Evolutionary conservation across 2,888 invertebrate genomes (phyloP), one percentile per base, ranked within the genome.

Genomic region (Belgica antarctica): DNA sequence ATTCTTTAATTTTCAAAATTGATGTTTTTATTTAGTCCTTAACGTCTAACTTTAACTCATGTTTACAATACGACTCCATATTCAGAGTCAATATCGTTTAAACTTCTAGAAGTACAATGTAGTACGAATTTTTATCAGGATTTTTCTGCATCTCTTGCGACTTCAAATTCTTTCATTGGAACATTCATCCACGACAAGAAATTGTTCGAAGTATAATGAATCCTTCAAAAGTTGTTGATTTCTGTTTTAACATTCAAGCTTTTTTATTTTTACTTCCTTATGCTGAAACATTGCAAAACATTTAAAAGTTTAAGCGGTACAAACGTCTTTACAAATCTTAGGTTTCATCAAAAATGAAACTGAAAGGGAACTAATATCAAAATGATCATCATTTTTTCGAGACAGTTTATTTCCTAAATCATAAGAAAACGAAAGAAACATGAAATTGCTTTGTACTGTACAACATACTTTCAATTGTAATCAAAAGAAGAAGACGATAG

Each of bases 201-300:
- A 66, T 47, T 66, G 65, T 46, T 66, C 24, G 46, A 47, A 36
- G 36, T 17, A 15, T 63, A 63, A 10, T 62, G 2, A 17, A 52
- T 52, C 22, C 24, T 36, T 62, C 1, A 36, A 24, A 22, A 2
- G 31, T 34, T 34, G 34, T 19, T n/a, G 4, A 19, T 62, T 27
- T 47, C 10, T 65, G 41, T 36, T 25, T 36, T 66, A 25, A 66
- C 65, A 66, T 66, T 22, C 47, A 66, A 66, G 65, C 65, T 46
- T 46, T 17, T 47, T 65, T 28, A 28, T 27, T 61, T 25, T 8
- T 61, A 7, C n/a, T 41, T 36, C 1, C 3, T 24, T 41, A 24
- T 36, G 22, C 34, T 66, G 65, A 66, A 47, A 66, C 65, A 66
- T 70, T 69, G 27, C 41, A 70, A 70, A n/a, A 70, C 59, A 70